A percentile compares a stretch with the other conserved stretches of the same genome.
Conservation (phyloP, 2,113 vertebrate species). For the Hippocampus abdominalis region DNA sequence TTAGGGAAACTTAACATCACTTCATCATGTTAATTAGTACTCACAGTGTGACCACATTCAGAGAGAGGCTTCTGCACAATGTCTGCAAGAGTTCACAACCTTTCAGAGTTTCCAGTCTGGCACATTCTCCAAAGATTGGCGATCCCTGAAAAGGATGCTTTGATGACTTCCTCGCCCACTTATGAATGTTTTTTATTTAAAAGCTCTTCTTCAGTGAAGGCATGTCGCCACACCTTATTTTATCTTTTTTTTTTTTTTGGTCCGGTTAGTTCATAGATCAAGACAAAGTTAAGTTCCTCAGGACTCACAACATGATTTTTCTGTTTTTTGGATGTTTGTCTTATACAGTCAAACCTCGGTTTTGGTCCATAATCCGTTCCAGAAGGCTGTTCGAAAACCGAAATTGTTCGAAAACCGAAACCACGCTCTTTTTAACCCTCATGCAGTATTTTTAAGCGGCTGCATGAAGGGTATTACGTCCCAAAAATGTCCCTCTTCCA, state of each 20-base stretch:
- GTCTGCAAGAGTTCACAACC: slow-evolving; percentile 2
- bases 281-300: neutral
- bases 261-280: neutral
- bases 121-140: neutral
- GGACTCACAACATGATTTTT: neutral
- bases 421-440: too few species aligned
- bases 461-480: too few species aligned
- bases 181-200: neutral
- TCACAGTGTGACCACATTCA: neutral
- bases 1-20: neutral
- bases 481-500: too few species aligned
- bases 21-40: neutral
- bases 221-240: neutral
- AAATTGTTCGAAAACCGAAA: too few species aligned
- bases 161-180: neutral
- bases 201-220: neutral
- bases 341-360: too few species aligned
- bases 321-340: too few species aligned
- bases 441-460: too few species aligned
- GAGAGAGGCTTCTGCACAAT: neutral
- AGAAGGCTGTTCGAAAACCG: too few species aligned
- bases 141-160: slow-evolving; percentile 1
- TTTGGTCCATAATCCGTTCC: too few species aligned
- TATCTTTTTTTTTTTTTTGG: neutral
- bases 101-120: slow-evolving; percentile 4